Base-by-base conservation (phyloP, 2,113 vertebrate genomes). In the Litocranius walleri region DNA sequence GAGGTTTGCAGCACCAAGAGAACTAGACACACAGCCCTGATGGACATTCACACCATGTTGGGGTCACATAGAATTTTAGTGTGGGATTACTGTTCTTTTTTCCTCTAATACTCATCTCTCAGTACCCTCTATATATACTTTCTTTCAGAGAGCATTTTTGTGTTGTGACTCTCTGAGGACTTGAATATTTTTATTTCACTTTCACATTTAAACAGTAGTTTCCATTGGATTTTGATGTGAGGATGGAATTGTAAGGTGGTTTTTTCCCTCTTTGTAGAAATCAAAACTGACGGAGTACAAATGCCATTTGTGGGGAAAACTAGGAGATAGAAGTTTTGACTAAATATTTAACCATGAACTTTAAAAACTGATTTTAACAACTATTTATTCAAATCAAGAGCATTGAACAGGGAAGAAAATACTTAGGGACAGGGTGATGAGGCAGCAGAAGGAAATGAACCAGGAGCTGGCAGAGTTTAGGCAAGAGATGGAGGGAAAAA, bases 401-500 rank as follows among this genome's bases (percentile, higher is more conserved):
- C 71, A 94, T 25, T 54, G 50, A 92, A 17, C 56, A 93, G 56
- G 90, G 56, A 94, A 94, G 29, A 40, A 92, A 90, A 78, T 91
- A 19, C 36, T 84, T 56, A 84, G 64, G 30, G 29, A 61, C 29
- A 52, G 84, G 64, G 71, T 56, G 15, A 82, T 81, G 43, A 54
- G 52, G 9, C 36, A 33, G 77, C 29, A 83, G 43, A 19, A 71
- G 30, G 14, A 87, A 36, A 36, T 56, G 74, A 90, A 50, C 29
- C 2, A 93, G 50, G 23, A 77, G 13, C 29, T 86, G 71, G 36
- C 27, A 91, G 59, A 95, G 45, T 9, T 94, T 54, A 62, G 57
- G 91, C 23, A 91, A 96, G 62, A 91, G 62, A 57, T n/a, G 8
- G 40, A 95, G 93, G 82, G 40, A 23, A 80, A 90, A 97, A 77